Conservation (phyloP, 2,888 invertebrate species). For the Aporophyla lueneburgensis region DNA sequence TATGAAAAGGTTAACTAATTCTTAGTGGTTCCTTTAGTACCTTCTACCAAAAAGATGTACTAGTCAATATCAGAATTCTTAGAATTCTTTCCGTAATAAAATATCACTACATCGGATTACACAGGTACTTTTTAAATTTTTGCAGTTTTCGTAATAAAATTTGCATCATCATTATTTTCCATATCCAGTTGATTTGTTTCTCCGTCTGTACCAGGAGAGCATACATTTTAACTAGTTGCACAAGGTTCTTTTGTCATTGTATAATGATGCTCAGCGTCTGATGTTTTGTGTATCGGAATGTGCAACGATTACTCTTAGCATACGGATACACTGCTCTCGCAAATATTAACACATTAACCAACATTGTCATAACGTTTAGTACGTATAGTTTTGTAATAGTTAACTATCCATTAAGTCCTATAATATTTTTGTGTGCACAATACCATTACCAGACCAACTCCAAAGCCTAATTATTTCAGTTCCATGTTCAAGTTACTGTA, state of each 20-base stretch:
- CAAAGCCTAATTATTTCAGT: background rate
- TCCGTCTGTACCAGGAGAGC: constrained; percentile 78
- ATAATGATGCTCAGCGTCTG: constrained; percentile 86
- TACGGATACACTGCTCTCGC: constrained; percentile 53
- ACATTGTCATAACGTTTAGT: constrained; percentile 39
- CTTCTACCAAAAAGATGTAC: no score
- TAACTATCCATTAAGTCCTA: background rate
- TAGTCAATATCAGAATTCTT: no score
- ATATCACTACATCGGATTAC: no score
- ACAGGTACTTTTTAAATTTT: background rate
- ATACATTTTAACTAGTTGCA: constrained; percentile 87
- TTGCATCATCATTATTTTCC: constrained; percentile 22
- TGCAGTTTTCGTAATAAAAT: background rate
- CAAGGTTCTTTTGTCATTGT: constrained; percentile 90
- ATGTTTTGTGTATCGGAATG: constrained; percentile 88
- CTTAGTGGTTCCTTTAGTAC: no score
- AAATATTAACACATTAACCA: constrained; percentile 64
- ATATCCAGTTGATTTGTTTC: constrained; percentile 46
- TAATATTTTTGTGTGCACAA: no score
- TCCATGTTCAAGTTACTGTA: background rate
- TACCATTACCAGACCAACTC: background rate
- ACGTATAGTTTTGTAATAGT: background rate
- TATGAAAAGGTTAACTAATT: no score
- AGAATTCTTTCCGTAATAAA: background rate
- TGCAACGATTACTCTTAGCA: constrained; percentile 81